Percentiles rank a stretch among this genome's conserved stretches.
Conservation (phyloP, 2,888 invertebrate species). For the Catotricha subobsoleta region DNA sequence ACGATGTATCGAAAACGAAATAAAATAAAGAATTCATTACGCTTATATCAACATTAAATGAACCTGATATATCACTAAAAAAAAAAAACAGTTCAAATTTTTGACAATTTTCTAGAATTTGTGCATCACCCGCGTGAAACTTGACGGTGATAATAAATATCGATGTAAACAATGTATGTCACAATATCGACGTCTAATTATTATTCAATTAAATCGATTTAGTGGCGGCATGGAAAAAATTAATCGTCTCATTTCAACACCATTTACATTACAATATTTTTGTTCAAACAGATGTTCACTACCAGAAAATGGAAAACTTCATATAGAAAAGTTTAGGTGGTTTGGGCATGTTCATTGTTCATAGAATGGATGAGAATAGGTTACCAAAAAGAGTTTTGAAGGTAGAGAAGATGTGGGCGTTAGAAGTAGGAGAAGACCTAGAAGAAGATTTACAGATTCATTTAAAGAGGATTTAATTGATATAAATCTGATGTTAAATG, state of each 20-base stretch:
- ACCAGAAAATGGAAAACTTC: slow-evolving; percentile 32
- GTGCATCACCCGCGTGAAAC: slow-evolving; percentile 66
- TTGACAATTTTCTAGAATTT: slow-evolving; percentile 36
- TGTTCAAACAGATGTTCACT: slow-evolving; percentile 56
- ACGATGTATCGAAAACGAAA: too few relatives aligned
- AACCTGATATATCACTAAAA: too few relatives aligned
- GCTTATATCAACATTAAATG: too few relatives aligned
- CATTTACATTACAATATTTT: slow-evolving; percentile 66
- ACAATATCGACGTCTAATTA: slow-evolving; percentile 65
- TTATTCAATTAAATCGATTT: slow-evolving; percentile 70
- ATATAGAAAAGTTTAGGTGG: slow-evolving; percentile 61
- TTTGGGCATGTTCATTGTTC: slow-evolving; percentile 83
- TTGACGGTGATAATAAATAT: slow-evolving; percentile 78
- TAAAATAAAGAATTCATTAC: too few relatives aligned
- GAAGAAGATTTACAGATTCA: too few relatives aligned
- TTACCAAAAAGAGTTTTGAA: too few relatives aligned
- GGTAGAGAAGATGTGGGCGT: too few relatives aligned
- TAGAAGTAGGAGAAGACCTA: too few relatives aligned
- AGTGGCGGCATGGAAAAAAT: slow-evolving; percentile 73
- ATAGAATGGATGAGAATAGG: slow-evolving; percentile 81
- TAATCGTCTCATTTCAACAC: slow-evolving; percentile 76
- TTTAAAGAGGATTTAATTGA: too few relatives aligned
- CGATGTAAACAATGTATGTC: slow-evolving; percentile 77
- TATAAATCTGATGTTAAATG: too few relatives aligned
- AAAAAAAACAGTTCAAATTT: neutral